These are phyloP conservation scores for Heliconius hortense DNA, from an alignment of 2,888 invertebrate genomes.

Conservation along the genomic window DNA sequence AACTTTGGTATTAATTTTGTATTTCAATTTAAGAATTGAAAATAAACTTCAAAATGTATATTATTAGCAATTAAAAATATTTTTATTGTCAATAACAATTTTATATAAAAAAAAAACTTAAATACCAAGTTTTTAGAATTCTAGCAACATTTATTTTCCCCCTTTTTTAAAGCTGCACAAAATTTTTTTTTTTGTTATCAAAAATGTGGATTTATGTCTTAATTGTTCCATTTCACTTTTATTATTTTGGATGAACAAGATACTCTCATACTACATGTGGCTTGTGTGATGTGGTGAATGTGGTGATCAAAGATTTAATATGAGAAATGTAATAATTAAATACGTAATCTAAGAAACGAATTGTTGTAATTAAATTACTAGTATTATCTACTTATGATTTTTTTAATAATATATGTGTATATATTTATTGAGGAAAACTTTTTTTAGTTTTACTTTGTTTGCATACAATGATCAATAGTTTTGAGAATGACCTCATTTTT, in stretches of 20 bases:
- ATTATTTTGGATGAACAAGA: background rate
- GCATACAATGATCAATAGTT: background rate
- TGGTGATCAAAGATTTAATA: conserved; percentile 12
- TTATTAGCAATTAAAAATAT: too few species aligned
- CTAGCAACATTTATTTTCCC: background rate
- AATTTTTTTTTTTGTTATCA: background rate
- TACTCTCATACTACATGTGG: background rate
- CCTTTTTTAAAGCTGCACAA: background rate
- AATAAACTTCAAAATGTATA: too few species aligned
- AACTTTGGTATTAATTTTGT: too few species aligned
- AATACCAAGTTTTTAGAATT: background rate
- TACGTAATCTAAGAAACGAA: conserved; percentile 21
- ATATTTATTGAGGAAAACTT: background rate
- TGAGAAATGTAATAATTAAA: conserved; percentile 3
- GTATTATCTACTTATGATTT: conserved; percentile 24
- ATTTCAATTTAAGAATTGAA: too few species aligned
- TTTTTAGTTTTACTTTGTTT: conserved; percentile 8
- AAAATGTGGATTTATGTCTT: background rate
- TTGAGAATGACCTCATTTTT: background rate
- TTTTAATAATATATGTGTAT: background rate
- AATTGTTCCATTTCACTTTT: background rate
- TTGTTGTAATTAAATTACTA: conserved; percentile 21
- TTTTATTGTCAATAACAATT: too few species aligned
- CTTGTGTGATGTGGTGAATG: too few species aligned
- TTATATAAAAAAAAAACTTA: background rate